A percentile compares a stretch with the other conserved stretches of the same genome.
Evolutionary conservation across 2,888 invertebrate species (phyloP).

Genomic region (Conus canariensis): DNA sequence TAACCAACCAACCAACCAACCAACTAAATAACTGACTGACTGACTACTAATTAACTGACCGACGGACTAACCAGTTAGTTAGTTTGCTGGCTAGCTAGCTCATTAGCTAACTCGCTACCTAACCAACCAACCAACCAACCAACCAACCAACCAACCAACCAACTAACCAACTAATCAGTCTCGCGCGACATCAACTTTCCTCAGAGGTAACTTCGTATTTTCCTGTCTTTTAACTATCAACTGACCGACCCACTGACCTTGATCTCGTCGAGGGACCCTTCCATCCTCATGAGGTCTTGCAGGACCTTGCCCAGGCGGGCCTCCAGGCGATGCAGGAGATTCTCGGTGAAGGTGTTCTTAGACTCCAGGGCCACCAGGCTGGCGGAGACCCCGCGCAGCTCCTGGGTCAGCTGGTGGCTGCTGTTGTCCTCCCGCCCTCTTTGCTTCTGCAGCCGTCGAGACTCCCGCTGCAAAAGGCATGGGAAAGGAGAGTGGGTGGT

Average conservation of each 20-base stretch:
- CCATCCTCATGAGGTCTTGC: conserved; percentile 44
- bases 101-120: too few relatives aligned
- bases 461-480: conserved; percentile 19
- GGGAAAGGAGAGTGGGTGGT: background rate
- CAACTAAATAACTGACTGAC: too few relatives aligned
- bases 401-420: background rate
- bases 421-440: conserved; percentile 22
- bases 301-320: conserved; percentile 33
- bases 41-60: too few relatives aligned
- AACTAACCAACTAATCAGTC: too few relatives aligned
- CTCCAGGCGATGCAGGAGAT: conserved; percentile 34
- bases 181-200: too few relatives aligned
- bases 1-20: too few relatives aligned
- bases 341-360: conserved; percentile 10
- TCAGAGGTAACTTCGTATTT: too few relatives aligned
- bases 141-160: too few relatives aligned
- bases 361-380: conserved; percentile 12
- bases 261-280: conserved; percentile 46
- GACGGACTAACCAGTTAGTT: too few relatives aligned
- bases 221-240: too few relatives aligned
- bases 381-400: background rate
- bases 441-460: conserved; percentile 33
- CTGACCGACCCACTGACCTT: background rate
- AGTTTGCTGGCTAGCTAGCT: too few relatives aligned
- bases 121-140: too few relatives aligned